Evolutionary conservation across 2,888 invertebrate genomes (phyloP), one percentile per base, ranked within the genome.

Genomic region (Acheta domesticus): DNA sequence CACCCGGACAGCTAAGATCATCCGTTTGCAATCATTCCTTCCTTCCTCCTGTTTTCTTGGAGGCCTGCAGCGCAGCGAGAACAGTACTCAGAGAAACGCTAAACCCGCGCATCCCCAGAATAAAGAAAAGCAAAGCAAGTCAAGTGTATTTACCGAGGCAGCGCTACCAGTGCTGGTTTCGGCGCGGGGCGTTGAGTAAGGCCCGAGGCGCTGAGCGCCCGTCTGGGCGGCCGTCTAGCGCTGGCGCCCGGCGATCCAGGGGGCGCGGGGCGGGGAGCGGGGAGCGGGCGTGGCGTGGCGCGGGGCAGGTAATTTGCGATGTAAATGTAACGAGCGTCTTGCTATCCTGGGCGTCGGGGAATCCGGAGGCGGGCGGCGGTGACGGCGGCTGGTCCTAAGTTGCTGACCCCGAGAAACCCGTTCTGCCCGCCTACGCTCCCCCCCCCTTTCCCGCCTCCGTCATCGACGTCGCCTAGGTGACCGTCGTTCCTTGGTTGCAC

Each of bases 261-360:
- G 16, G 2, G 0, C 62, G 8, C 5, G 62, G n/a, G 14, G 62
- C 14, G 62, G 11, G 16, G 11, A 0, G 62, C 2, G 16, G 62
- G 16, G 23, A 2, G 50, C 3, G 50, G 50, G 50, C 2, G 12
- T 3, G 50, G 14, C 62, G 62, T 1, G n/a, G 62, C 62, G 62
- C 62, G 62, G 62, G 62, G 62, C 62, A 19, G 19, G 62, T 62
- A 62, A 62, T 62, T 62, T 62, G 62, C 62, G 50, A 62, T 62
- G 62, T 62, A 62, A 62, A 62, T 62, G n/a, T 11, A 62, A 62
- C 62, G 62, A 62, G 12, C 62, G 62, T 62, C 62, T 62, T n/a
- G 2, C 11, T 14, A 19, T 19, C 14, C 16, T 11, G 62, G 11
- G n/a, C 36, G 36, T 36, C 5, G 36, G 36, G 36, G 36, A 36